Conservation (phyloP, 2,888 invertebrate genomes). For the Lamproptera curius region DNA sequence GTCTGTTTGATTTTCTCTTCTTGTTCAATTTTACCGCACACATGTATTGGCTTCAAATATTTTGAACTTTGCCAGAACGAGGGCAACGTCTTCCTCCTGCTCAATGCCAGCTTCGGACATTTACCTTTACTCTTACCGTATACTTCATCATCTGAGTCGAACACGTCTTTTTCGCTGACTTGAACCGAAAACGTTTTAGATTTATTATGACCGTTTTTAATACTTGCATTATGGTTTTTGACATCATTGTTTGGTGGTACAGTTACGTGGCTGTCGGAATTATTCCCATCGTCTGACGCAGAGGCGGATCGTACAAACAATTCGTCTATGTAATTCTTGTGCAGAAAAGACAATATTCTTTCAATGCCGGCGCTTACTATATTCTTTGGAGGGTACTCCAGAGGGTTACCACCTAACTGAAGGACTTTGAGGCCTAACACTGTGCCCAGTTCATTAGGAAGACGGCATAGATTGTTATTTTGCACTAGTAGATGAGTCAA, state of each 20-base stretch:
- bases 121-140: slow-evolving; percentile 50
- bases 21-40: slow-evolving; percentile 38
- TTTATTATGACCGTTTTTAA: too few relatives aligned
- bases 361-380: slow-evolving; percentile 73
- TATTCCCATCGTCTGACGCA: slow-evolving; percentile 38
- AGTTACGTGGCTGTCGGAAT: slow-evolving; percentile 31
- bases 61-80: slow-evolving; percentile 65
- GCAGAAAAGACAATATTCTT: slow-evolving; percentile 50
- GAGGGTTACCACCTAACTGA: slow-evolving; percentile 80
- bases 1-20: slow-evolving; percentile 55
- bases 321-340: slow-evolving; percentile 49
- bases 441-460: slow-evolving; percentile 82
- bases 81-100: slow-evolving; percentile 56
- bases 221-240: slow-evolving; percentile 44
- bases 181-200: slow-evolving; percentile 43
- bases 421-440: slow-evolving; percentile 78
- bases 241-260: slow-evolving; percentile 44
- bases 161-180: slow-evolving; percentile 51
- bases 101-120: slow-evolving; percentile 57
- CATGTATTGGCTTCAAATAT: slow-evolving; percentile 44
- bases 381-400: slow-evolving; percentile 76
- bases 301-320: slow-evolving; percentile 50
- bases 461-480: slow-evolving; percentile 76
- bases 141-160: slow-evolving; percentile 43
- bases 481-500: slow-evolving; percentile 81